Evolutionary conservation across 2,797 vertebrate species (phyloP).

Genomic region (Pseudopleuronectes americanus): DNA sequence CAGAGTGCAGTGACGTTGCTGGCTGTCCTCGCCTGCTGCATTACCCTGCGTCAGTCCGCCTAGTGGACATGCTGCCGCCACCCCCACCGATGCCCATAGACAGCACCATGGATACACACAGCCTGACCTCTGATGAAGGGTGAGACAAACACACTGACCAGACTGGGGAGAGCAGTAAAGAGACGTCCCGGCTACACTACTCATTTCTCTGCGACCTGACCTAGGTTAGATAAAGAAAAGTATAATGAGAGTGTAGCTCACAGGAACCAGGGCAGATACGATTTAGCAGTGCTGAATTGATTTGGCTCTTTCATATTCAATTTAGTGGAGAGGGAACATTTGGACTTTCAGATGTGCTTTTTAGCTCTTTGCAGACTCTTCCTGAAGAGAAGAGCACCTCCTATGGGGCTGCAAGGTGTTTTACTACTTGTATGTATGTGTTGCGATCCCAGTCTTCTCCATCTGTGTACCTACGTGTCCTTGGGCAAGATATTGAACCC

Average conservation of each 20-base stretch:
- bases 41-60: conserved; percentile 79
- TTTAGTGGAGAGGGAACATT: not conserved
- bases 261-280: not conserved
- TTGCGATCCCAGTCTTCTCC: no score
- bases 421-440: no score
- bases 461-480: not conserved
- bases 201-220: no score
- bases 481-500: no score
- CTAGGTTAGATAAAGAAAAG: not conserved
- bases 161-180: not conserved
- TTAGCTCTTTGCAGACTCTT: not conserved
- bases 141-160: conserved; percentile 59
- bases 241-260: not conserved
- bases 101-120: conserved; percentile 60
- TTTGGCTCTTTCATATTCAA: not conserved
- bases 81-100: conserved; percentile 71
- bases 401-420: not conserved
- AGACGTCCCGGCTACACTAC: not conserved
- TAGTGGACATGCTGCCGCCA: conserved; percentile 80
- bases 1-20: conserved; percentile 49
- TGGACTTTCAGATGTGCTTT: not conserved
- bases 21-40: conserved; percentile 81
- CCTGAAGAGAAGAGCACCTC: not conserved
- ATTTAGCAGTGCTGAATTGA: conserved; percentile 10
- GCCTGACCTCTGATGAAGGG: conserved; percentile 80